Base-by-base conservation (phyloP, 2,888 invertebrate species). In the Microchrysa polita region DNA sequence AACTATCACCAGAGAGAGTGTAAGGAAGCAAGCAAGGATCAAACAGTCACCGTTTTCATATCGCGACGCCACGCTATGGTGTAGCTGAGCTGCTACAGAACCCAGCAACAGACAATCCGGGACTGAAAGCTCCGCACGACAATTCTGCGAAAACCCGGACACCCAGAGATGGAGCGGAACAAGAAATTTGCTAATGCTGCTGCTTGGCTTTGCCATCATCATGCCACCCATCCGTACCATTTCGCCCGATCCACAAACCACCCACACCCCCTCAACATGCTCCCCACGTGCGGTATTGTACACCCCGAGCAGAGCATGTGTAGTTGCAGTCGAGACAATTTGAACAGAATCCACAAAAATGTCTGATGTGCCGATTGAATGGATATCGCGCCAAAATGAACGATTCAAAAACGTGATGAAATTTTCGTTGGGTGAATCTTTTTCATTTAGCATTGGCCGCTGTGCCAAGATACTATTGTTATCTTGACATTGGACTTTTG, bases 21-120 rank as follows among this genome's bases (percentile, higher is more conserved):
- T 44, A 65, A 65, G 44, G 44, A 12, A 48, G 44, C 48, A 22
- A 65, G 48, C 65, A 65, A 65, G 44, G 44, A 44, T 16, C n/a
- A 14, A 71, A 12, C 59, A 57, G 59, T 53, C 61, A 63, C 63
- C 73, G 63, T 34, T 72, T 72, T 63, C 42, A 48, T 53, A 52
- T 44, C 61, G 52, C 53, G 52, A 67, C 67, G 53, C 67, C 27
- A 53, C 67, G 67, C 27, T 53, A 57, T 69, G 40, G 69, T 55
- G 65, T 60, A 52, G 65, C 73, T 59, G 80, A 80, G 79, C 27
- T n/a, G n/a, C 78, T 74, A 78, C 80, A 79, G 82, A 80, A 81
- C 81, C 81, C 81, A 83, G 82, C 82, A 82, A 83, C 81, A 82
- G 82, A 81, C 83, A 82, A 83, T 81, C 83, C 83, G 83, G 83